Evolutionary conservation across 2,113 vertebrate species (phyloP).

Genomic region (Coturnix japonica): DNA sequence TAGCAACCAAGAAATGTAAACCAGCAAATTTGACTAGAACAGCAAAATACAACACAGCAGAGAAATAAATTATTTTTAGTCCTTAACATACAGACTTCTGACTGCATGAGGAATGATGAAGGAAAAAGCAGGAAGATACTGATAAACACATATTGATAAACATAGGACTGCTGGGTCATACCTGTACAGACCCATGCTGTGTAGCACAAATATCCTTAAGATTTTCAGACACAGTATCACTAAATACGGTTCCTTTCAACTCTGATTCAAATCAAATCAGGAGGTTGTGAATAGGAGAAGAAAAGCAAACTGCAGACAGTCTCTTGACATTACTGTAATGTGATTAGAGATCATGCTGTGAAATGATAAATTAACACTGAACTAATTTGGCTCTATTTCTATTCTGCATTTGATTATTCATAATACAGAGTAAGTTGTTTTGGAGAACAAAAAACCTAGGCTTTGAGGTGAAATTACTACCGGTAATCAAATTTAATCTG

Average conservation of each 20-base stretch:
- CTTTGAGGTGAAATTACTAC: not conserved
- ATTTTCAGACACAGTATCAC: rapidly evolving
- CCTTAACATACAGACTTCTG: not conserved
- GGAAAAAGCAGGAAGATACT: not conserved
- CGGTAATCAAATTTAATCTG: not conserved
- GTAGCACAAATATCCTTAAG: not conserved
- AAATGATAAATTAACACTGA: not conserved
- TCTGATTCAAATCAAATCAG: not conserved
- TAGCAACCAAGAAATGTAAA: not conserved
- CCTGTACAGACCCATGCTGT: not conserved
- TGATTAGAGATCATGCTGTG: not conserved
- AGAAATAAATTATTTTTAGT: not conserved
- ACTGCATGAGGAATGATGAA: not conserved
- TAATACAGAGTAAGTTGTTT: not conserved
- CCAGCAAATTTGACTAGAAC: not conserved
- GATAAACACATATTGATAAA: not conserved
- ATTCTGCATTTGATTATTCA: not conserved
- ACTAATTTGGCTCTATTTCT: not conserved
- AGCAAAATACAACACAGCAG: not conserved
- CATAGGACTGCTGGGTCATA: not conserved
- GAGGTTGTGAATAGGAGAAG: not conserved
- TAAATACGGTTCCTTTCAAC: not conserved
- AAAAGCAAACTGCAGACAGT: not conserved
- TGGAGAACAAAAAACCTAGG: not conserved
- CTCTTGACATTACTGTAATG: not conserved